phyloP scores from a whole-genome alignment of 1,140 invertebrate species.

The Heterodera carotae region DNA sequence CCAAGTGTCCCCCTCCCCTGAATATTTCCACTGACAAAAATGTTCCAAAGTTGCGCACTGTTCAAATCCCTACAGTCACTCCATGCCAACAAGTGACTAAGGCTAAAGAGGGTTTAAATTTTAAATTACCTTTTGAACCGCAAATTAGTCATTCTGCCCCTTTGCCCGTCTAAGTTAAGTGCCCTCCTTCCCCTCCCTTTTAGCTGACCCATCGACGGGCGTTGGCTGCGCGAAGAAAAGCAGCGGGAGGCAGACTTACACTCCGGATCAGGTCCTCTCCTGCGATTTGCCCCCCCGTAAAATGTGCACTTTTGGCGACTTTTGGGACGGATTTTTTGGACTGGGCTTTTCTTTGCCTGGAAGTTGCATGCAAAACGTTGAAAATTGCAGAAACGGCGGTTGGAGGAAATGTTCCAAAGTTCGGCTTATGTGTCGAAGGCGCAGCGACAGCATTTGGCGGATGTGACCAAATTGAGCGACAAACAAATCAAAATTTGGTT shows the following conservation, averaged over 20 bases:
- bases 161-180: neutral
- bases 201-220: neutral
- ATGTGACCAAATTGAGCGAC: constrained; percentile 28
- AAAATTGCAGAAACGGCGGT: constrained; percentile 24
- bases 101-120: no score
- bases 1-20: no score
- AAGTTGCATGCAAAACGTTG: neutral
- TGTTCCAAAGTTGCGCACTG: no score
- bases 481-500: constrained; percentile 42
- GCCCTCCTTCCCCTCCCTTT: neutral
- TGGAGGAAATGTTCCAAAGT: constrained; percentile 27
- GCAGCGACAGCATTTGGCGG: constrained; percentile 17
- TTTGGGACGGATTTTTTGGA: no score
- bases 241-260: constrained; percentile 29
- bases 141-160: neutral
- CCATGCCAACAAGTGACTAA: no score
- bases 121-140: no score
- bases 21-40: no score
- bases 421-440: constrained; percentile 28
- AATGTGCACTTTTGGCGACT: no score
- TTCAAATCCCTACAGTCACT: no score
- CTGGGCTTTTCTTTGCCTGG: no score
- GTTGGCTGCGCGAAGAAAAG: constrained; percentile 8
- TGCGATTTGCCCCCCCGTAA: no score
- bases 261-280: constrained; percentile 27